Evolutionary conservation across 2,797 vertebrate genomes (phyloP).

Genomic region (Eupleurogrammus muticus): DNA sequence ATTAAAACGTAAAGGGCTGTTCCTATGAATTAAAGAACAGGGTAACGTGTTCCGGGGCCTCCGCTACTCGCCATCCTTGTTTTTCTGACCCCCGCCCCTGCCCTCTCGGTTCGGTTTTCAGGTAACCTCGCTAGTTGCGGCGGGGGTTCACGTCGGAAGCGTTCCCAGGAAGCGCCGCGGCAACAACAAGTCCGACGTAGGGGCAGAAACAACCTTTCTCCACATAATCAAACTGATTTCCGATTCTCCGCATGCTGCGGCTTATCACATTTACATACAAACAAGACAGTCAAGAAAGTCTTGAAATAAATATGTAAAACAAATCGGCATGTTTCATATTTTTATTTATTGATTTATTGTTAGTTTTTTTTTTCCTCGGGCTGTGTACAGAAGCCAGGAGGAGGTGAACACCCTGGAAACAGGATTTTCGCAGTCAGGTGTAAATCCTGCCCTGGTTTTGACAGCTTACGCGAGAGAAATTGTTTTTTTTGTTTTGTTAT

Average conservation of each 20-base stretch:
- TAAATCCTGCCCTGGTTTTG: neutral
- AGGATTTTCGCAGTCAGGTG: constrained; percentile 17
- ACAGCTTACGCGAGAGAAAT: constrained; percentile 16
- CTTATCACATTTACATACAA: neutral
- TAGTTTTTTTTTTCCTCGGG: neutral
- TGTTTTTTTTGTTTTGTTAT: neutral
- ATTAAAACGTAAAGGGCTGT: too few species aligned
- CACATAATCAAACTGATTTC: neutral
- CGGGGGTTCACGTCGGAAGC: neutral
- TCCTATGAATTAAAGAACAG: too few species aligned
- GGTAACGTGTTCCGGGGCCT: neutral
- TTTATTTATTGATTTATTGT: neutral
- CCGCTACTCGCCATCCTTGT: neutral
- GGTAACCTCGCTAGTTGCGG: neutral
- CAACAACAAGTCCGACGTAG: neutral
- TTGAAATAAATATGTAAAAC: neutral
- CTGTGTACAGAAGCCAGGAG: constrained; percentile 33
- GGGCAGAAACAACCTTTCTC: too few species aligned
- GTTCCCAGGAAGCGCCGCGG: neutral
- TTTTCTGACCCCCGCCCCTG: neutral
- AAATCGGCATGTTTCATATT: neutral
- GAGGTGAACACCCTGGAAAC: constrained; percentile 37
- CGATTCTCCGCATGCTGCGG: neutral
- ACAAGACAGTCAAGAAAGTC: neutral
- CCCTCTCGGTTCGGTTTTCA: neutral